Conservation (phyloP, 1,140 invertebrate genomes). For the Cardiocondyla obscurior region DNA sequence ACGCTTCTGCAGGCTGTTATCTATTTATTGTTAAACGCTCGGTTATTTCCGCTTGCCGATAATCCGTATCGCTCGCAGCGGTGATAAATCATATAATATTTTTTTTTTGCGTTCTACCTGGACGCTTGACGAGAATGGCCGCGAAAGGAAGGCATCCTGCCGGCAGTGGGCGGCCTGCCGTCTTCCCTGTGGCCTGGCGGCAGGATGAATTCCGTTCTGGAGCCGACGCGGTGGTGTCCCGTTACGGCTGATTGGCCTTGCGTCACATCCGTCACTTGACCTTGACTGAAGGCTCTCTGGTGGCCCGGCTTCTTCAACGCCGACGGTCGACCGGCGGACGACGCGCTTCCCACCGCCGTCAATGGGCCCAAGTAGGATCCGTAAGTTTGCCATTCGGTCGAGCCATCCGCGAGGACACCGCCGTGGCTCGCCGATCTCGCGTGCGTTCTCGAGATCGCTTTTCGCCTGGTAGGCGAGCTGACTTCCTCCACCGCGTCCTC, state of each 20-base stretch:
- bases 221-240: conserved; percentile 91
- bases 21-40: not conserved
- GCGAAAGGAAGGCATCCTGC: conserved; percentile 80
- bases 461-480: conserved; percentile 49
- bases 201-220: conserved; percentile 94
- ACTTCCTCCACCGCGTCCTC: conserved; percentile 61
- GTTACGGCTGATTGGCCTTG: conserved; percentile 81
- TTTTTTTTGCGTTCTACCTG: conserved; percentile 65
- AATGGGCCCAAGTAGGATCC: conserved; percentile 56
- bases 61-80: not conserved
- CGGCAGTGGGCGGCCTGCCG: conserved; percentile 79
- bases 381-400: conserved; percentile 74
- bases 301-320: conserved; percentile 90
- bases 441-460: conserved; percentile 85
- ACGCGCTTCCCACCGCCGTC: conserved; percentile 71
- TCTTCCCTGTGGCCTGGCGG: conserved; percentile 90
- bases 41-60: not conserved
- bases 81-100: not conserved
- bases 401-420: conserved; percentile 84
- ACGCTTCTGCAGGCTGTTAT: not conserved
- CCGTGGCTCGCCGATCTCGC: conserved; percentile 92
- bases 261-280: conserved; percentile 88
- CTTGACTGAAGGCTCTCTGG: conserved; percentile 93
- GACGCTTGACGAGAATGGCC: conserved; percentile 87
- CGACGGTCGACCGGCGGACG: conserved; percentile 85